Percentiles rank a stretch among this genome's conserved stretches.
These are phyloP conservation scores for Anas platyrhynchos DNA, from an alignment of 2,113 vertebrate species.

Conservation along the genomic window DNA sequence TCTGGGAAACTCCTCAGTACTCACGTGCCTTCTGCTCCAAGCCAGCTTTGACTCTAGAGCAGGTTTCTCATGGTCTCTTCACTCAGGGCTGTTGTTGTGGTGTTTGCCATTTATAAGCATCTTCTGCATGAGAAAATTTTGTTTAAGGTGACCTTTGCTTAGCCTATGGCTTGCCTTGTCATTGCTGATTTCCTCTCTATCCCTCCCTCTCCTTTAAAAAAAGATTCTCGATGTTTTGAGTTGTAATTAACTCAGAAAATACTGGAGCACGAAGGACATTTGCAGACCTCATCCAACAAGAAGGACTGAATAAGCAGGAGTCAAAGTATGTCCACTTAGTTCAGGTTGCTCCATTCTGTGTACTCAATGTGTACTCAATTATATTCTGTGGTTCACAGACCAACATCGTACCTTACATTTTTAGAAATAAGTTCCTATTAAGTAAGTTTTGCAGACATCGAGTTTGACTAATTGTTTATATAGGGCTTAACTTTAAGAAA, in stretches of 20 bases:
- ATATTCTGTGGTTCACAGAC: not conserved
- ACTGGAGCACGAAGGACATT: not conserved
- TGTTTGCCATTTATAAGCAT: not conserved
- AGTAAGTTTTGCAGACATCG: not conserved
- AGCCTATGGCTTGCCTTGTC: not conserved
- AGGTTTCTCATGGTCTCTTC: not conserved
- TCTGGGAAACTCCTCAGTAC: not conserved
- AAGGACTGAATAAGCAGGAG: too few species aligned
- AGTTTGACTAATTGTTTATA: not conserved
- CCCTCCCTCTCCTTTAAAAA: not conserved
- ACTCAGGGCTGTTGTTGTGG: not conserved
- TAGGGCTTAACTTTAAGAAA: not conserved
- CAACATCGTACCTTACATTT: not conserved
- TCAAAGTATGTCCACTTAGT: not conserved
- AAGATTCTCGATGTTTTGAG: not conserved
- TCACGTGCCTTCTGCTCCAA: not conserved
- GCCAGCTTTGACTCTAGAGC: not conserved
- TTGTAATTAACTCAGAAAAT: not conserved
- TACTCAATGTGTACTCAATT: not conserved
- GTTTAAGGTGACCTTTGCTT: accelerated
- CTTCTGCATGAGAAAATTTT: not conserved
- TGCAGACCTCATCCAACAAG: not conserved
- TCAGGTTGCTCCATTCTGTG: not conserved
- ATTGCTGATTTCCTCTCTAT: not conserved
- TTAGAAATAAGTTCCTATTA: not conserved